phyloP scores from a whole-genome alignment of 2,113 vertebrate species.

The Cyprinus carpio region DNA sequence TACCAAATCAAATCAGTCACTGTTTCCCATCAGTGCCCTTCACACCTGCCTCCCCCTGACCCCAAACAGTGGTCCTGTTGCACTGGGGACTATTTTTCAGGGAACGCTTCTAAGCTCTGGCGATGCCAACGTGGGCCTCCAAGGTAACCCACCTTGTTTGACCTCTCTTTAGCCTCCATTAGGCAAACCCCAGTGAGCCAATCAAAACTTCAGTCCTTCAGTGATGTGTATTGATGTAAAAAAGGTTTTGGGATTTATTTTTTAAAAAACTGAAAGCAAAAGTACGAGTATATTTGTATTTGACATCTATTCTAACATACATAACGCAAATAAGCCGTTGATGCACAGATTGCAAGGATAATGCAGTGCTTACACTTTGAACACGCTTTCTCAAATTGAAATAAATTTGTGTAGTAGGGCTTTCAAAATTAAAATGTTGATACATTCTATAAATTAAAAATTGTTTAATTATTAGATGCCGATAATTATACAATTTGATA shows the following conservation, averaged over 20 bases:
- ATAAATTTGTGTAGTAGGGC: not conserved
- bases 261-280: not conserved
- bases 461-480: not conserved
- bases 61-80: conserved; percentile 63
- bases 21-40: conserved; percentile 65
- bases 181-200: conserved; percentile 54
- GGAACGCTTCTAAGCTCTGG: conserved; percentile 62
- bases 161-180: conserved; percentile 60
- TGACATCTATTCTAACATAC: not conserved
- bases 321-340: not conserved
- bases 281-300: not conserved
- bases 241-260: not conserved
- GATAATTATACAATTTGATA: not conserved
- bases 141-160: conserved; percentile 63
- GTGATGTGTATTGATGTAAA: conserved; percentile 2
- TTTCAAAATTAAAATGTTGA: not conserved
- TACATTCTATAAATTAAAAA: not conserved
- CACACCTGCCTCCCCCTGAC: conserved; percentile 57
- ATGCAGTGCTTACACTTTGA: not conserved
- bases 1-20: conserved; percentile 61
- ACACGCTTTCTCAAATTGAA: not conserved
- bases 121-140: conserved; percentile 61
- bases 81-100: conserved; percentile 63
- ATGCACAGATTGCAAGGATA: not conserved
- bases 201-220: conserved; percentile 36